Base-by-base conservation (phyloP, 2,797 vertebrate genomes). In the Crax fasciolata region DNA sequence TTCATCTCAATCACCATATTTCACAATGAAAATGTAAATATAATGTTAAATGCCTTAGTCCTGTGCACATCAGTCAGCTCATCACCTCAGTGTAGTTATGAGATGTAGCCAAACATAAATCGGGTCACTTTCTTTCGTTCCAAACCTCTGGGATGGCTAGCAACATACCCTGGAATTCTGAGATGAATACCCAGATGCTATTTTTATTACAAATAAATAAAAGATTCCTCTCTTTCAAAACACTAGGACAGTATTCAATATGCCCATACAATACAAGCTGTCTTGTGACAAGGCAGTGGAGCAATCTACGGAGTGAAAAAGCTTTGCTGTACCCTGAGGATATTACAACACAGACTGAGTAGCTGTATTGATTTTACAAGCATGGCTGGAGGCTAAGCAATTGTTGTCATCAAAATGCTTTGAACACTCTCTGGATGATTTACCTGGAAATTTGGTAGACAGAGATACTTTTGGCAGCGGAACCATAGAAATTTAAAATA, bases 11-110 rank as follows among this genome's bases (percentile, higher is more conserved):
- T 49, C 14, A 23, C 12, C 13, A 66, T 43, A 63, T 57, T 83
- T 73, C 63, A 93, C 87, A 85, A 88, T 16, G 52, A 72, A 90
- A 87, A 92, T 81, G 28, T 25, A 85, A 77, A 44, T 85, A 78
- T 87, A 67, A 80, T 21, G 39, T 7, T 57, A 75, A 87, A 93
- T 49, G 76, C 88, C 74, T 87, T 85, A 85, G 89, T 81, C 62
- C 62, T 3, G 1, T 49, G 49, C 67, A 82, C 71, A 74, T 71
- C 66, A 89, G 84, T 87, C 68, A 95, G 52, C 73, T 91, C 75
- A 84, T 89, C 92, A 89, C 57, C 66, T 89, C 88, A 89, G 77
- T 61, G 49, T 51, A 73, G 46, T 57, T 81, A 10, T 5, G 24
- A 88, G 59, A 52, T 57, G 63, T 44, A 62, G 66, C 70, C 85